Evolutionary conservation across 1,140 invertebrate genomes (phyloP), one percentile per base, ranked within the genome.

Genomic region (Neelides sp.): DNA sequence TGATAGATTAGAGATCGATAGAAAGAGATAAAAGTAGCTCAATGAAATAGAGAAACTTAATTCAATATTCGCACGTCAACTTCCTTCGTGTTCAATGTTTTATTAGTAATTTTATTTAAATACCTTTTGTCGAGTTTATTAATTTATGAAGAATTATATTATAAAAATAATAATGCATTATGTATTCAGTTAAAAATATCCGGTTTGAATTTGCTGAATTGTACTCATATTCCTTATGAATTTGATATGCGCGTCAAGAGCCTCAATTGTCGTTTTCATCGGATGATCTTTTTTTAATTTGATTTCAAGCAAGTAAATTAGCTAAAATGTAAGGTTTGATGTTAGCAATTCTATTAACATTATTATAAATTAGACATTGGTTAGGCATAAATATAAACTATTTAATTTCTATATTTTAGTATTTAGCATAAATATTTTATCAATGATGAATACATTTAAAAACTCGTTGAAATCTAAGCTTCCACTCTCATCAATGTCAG

Each of bases 401-500:
- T 36, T 12, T 19, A 4, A 1, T 20, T 4, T 1, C 3, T 37
- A 4, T n/a, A 26, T 41, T 20, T 28, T 23, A n/a, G n/a, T 5
- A 3, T 32, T 36, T 19, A 30, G 27, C 4, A 3, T 8, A 24
- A 32, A 39, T 30, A 48, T 5, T 19, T n/a, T 42, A 22, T 41
- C 2, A 13, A 4, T 17, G n/a, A 15, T 28, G 41, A 7, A 27
- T 59, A 57, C 54, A 44, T 32, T 28, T 3, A 56, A 20, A 46
- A 60, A 60, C 48, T 60, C 58, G 47, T 60, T 55, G 50, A 60
- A 60, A 36, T 60, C 58, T 22, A 60, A 52, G 22, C 35, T 57
- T 7, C 58, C 58, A 7, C 54, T 57, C 15, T 44, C 51, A 41
- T 60, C 54, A 12, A 57, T 52, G 24, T 60, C 58, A 40, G 37